These are phyloP conservation scores for Chiloscyllium punctatum DNA, from an alignment of 2,797 vertebrate species.

Conservation along the genomic window DNA sequence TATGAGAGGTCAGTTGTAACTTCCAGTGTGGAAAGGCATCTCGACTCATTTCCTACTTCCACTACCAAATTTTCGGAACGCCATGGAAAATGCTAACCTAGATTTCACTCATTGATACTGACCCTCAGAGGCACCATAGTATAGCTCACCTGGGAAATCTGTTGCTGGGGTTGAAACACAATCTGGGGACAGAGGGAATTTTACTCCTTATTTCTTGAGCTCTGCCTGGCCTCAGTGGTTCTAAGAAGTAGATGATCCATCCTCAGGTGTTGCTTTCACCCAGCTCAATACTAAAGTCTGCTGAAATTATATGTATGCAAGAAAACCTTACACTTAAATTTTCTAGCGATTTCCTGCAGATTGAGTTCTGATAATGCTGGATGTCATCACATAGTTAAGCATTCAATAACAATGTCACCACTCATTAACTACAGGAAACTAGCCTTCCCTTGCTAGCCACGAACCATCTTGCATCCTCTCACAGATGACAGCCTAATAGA, in stretches of 20 bases:
- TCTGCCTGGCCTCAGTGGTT: background rate
- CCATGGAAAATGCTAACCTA: background rate
- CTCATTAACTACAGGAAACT: background rate
- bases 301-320: background rate
- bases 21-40: background rate
- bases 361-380: background rate
- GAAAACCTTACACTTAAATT: background rate
- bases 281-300: background rate
- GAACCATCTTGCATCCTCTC: background rate
- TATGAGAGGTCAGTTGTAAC: background rate
- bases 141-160: background rate
- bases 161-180: background rate
- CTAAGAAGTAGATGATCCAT: background rate
- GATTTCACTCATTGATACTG: background rate
- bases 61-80: background rate
- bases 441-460: background rate
- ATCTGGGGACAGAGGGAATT: background rate
- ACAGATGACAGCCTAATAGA: constrained; percentile 2
- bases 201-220: background rate
- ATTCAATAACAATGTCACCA: background rate
- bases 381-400: background rate
- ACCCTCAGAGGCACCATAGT: background rate
- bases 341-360: background rate
- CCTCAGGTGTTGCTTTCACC: background rate
- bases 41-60: background rate